Evolutionary conservation across 2,888 invertebrate species (phyloP).

Genomic region (Drosophila buzzatii): DNA sequence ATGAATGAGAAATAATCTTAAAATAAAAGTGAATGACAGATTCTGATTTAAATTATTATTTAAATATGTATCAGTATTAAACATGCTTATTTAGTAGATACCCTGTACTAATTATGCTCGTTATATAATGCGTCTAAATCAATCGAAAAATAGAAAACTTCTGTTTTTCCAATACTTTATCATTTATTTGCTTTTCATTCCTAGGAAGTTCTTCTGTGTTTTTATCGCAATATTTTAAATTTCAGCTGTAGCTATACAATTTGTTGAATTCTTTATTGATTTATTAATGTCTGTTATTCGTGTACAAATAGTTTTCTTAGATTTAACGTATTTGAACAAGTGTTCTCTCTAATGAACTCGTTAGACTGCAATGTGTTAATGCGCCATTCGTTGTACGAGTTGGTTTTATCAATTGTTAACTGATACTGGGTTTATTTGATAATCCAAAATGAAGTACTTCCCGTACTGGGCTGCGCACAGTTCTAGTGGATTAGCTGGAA

Average conservation of each 20-base stretch:
- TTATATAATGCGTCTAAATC: too few relatives aligned
- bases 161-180: neutral
- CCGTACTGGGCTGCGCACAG: neutral
- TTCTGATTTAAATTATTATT: neutral
- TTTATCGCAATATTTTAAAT: neutral
- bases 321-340: slow-evolving; percentile 59
- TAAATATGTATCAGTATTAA: neutral
- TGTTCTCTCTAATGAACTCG: slow-evolving; percentile 45
- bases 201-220: neutral
- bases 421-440: slow-evolving; percentile 15
- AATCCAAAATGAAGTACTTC: neutral
- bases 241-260: slow-evolving; percentile 13
- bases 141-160: neutral
- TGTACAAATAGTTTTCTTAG: slow-evolving; percentile 42
- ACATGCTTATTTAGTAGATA: too few relatives aligned
- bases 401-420: slow-evolving; percentile 29
- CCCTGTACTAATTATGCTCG: too few relatives aligned
- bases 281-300: slow-evolving; percentile 30
- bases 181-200: neutral
- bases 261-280: slow-evolving; percentile 19
- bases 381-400: slow-evolving; percentile 26
- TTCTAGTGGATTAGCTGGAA: slow-evolving; percentile 2
- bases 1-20: neutral
- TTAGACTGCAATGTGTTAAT: slow-evolving; percentile 50
- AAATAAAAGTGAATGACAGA: neutral